Base-by-base conservation (phyloP, 2,113 vertebrate species). In the Rhagologus leucostigma region DNA sequence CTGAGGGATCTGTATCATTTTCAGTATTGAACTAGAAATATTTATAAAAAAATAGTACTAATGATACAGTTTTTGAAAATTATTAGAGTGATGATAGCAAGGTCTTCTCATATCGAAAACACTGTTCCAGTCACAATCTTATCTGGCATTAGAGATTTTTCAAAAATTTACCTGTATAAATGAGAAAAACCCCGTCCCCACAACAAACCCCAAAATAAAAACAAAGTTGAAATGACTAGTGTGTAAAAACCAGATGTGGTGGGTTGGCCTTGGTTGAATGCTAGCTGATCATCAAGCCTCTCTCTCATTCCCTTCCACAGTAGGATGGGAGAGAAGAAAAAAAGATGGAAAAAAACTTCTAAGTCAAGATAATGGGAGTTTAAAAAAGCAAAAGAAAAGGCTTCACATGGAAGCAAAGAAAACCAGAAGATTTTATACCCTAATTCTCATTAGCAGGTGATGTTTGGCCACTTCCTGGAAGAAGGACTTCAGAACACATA, bases 101-200 rank as follows among this genome's bases (percentile, higher is more conserved):
- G 7, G 10, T 46, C 18, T 78, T 69, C 20, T 39, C 52, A 4
- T 9, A 67, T 10, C 1, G 6, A 44, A 53, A 9, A 3, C 9
- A 35, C 7, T 44, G 2, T 62, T 89, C 18, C 13, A 75, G 5
- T 12, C 35, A 57, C 19, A 80, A 4, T 7, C 18, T 70, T 67
- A 60, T 41, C 6, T 47, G n/a, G 7, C 46, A 75, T 47, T 75
- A 44, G 6, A 74, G 13, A 29, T 1, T 74, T 87, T 10, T 33
- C 16, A 74, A 77, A 90, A 59, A 73, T 27, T 52, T 32, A 50
- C 32, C 32, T 37, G 11, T 24, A 41, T 29, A 32, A 50, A 60
- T 19, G 1, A 27, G 39, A 18, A 47, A 68, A 22, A 16, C 0
- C 1, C 3, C 1, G 0, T 37, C 6, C 9, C 8, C 17, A 57